phyloP scores from a whole-genome alignment of 2,888 invertebrate genomes.

The Trachelus stipa region DNA sequence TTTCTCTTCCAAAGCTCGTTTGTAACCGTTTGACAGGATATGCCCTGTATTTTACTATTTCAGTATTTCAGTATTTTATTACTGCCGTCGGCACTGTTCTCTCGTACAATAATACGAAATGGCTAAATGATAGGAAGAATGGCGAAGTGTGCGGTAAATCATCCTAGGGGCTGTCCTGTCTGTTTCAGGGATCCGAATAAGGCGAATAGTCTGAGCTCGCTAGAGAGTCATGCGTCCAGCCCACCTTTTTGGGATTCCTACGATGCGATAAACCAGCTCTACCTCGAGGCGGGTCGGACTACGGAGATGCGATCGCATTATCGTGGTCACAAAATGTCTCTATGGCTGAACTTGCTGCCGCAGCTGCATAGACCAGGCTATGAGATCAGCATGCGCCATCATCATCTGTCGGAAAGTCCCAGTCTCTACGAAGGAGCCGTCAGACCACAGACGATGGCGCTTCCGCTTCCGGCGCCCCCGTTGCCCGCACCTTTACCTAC shows the following conservation, averaged over 20 bases:
- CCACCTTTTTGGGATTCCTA: constrained; percentile 91
- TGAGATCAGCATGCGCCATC: constrained; percentile 87
- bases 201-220: constrained; percentile 65
- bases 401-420: constrained; percentile 81
- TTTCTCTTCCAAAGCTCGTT: background rate
- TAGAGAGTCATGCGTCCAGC: constrained; percentile 64
- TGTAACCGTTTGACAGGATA: background rate
- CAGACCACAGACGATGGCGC: constrained; percentile 78
- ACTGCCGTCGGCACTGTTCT: background rate
- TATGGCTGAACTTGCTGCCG: constrained; percentile 92
- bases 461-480: constrained; percentile 71
- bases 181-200: constrained; percentile 78
- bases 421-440: constrained; percentile 75
- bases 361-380: constrained; percentile 89
- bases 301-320: constrained; percentile 90
- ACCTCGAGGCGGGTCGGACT: constrained; percentile 72
- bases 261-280: constrained; percentile 90
- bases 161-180: constrained; percentile 15
- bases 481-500: constrained; percentile 68
- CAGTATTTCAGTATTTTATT: background rate
- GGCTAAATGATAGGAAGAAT: background rate
- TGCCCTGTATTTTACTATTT: no score
- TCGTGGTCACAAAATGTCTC: constrained; percentile 92
- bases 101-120: background rate
- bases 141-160: background rate